phyloP scores from a whole-genome alignment of 2,797 vertebrate genomes.

The Margarornis squamiger region DNA sequence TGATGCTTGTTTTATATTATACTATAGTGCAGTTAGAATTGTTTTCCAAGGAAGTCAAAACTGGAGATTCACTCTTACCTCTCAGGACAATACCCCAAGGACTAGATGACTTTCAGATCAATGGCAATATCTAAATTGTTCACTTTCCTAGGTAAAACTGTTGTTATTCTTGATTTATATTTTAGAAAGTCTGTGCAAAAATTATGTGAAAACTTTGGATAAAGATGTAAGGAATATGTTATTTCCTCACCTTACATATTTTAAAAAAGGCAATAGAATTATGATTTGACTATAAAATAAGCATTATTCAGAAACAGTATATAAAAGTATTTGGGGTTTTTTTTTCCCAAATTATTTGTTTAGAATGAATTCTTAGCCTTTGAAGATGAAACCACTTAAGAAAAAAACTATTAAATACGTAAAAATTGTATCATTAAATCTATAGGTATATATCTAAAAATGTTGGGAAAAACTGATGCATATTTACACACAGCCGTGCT shows the following conservation, averaged over 20 bases:
- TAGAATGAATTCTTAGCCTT: neutral
- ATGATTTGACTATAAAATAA: neutral
- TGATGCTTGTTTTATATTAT: neutral
- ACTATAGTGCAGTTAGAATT: neutral
- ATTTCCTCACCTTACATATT: rapidly evolving
- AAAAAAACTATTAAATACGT: neutral
- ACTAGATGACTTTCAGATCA: neutral
- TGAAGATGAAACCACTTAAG: neutral
- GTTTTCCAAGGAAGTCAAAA: neutral
- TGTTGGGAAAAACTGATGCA: rapidly evolving
- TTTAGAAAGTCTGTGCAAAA: neutral
- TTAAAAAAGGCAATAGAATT: neutral
- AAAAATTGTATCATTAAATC: neutral
- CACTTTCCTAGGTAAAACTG: neutral
- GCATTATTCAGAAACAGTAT: neutral
- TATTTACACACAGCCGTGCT: neutral
- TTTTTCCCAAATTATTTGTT: neutral
- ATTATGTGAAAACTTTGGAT: neutral
- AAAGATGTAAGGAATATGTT: neutral
- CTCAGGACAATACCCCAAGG: neutral
- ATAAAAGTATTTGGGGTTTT: neutral
- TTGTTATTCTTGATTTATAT: neutral
- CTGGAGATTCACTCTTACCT: neutral
- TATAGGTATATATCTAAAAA: neutral
- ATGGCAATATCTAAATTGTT: neutral